phyloP scores from a whole-genome alignment of 2,113 vertebrate species.

The Oceanodroma tethys region DNA sequence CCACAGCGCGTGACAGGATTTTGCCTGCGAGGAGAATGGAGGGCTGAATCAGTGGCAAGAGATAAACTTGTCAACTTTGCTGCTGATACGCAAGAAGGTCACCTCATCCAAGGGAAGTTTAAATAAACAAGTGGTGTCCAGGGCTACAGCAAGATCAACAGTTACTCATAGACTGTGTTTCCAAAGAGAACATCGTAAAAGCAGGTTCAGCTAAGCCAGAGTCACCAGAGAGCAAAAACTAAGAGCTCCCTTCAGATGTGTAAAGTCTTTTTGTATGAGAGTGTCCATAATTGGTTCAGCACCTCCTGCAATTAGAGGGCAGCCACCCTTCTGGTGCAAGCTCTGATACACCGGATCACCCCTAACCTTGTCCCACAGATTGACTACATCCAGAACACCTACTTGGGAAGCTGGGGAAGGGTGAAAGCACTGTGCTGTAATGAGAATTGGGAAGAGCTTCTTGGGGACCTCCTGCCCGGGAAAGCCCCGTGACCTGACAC shows the following conservation, averaged over 20 bases:
- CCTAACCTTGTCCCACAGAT: not conserved
- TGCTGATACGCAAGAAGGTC: not conserved
- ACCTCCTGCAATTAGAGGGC: not conserved
- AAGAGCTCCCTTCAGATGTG: not conserved
- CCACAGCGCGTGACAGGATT: not conserved
- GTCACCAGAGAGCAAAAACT: not conserved
- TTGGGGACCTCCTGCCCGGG: not conserved
- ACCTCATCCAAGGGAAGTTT: not conserved
- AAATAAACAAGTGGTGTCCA: not conserved
- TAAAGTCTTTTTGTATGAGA: not conserved
- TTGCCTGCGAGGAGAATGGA: not conserved
- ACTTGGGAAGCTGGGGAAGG: not conserved
- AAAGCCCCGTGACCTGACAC: accelerated
- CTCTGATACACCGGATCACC: accelerated
- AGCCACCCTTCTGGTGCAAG: not conserved
- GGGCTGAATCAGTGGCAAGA: not conserved
- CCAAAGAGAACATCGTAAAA: not conserved
- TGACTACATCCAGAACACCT: not conserved
- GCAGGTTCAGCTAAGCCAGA: not conserved
- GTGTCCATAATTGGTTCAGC: not conserved
- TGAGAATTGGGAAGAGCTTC: not conserved
- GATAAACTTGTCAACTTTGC: constrained; percentile 10
- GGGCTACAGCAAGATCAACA: not conserved
- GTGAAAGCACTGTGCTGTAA: accelerated
- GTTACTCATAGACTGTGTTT: not conserved